phyloP scores from a whole-genome alignment of 2,113 vertebrate species.

The Athene cunicularia region DNA sequence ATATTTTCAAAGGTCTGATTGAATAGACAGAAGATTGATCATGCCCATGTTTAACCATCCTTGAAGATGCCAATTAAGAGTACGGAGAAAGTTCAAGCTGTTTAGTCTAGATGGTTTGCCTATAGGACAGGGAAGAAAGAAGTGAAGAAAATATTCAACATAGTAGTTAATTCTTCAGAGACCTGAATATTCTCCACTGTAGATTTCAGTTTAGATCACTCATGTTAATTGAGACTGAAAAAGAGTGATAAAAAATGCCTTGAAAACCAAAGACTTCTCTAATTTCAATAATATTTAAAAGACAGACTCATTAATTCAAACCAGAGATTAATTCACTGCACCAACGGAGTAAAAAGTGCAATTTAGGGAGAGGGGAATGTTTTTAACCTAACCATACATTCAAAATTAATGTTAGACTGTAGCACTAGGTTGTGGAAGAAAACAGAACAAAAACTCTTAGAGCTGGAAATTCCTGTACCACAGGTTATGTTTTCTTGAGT shows the following conservation, averaged over 20 bases:
- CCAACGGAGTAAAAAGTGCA: neutral
- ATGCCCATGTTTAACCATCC: neutral
- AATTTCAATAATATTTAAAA: neutral
- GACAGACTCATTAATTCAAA: neutral
- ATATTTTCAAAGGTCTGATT: neutral
- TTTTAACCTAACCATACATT: neutral
- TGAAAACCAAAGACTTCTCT: neutral
- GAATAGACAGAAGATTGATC: neutral
- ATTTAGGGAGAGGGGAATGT: neutral
- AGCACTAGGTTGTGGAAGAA: neutral
- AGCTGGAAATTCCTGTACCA: neutral
- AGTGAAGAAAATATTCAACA: neutral
- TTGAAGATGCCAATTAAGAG: neutral
- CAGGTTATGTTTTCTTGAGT: neutral
- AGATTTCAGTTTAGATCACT: neutral
- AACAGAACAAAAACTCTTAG: neutral
- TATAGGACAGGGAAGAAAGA: neutral
- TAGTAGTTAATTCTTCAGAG: neutral
- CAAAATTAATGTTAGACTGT: neutral
- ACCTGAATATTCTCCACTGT: neutral
- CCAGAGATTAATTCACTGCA: neutral
- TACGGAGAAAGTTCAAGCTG: neutral
- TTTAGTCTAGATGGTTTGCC: neutral
- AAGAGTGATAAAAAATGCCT: neutral
- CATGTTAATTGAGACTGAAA: neutral